Evolutionary conservation across 1,140 invertebrate species (phyloP).

Genomic region (Bombus confusus): DNA sequence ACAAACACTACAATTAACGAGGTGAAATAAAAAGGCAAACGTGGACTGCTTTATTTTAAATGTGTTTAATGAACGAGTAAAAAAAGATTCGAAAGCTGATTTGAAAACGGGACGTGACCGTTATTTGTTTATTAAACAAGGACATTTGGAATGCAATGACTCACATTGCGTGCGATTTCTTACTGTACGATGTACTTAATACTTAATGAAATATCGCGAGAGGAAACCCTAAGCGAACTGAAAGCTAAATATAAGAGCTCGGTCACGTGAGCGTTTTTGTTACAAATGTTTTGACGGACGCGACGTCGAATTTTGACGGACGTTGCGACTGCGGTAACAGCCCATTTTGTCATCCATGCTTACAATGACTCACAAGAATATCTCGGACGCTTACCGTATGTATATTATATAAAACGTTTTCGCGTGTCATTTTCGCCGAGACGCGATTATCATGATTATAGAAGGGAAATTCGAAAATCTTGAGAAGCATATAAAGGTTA

Average conservation of each 20-base stretch:
- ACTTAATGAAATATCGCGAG: background rate
- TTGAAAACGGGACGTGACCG: background rate
- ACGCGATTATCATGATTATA: background rate
- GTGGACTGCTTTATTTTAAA: background rate
- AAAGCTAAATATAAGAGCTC: background rate
- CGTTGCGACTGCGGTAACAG: background rate
- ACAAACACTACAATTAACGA: background rate
- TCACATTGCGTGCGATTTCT: slow-evolving; percentile 1
- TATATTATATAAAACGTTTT: background rate
- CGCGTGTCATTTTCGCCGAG: background rate
- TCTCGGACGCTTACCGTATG: background rate
- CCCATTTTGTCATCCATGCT: background rate
- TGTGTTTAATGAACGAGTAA: background rate
- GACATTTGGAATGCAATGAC: background rate
- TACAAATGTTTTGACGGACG: background rate
- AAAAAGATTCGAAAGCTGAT: background rate
- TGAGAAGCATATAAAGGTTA: no score
- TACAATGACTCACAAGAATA: background rate
- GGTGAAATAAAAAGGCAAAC: background rate
- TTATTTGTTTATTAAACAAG: slow-evolving; percentile 18
- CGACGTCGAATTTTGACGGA: background rate
- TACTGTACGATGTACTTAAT: background rate
- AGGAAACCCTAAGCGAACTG: background rate
- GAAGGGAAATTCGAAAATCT: no score
- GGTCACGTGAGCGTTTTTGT: background rate